Evolutionary conservation across 2,888 invertebrate species (phyloP).

Genomic region (Pseudococcus longispinus): DNA sequence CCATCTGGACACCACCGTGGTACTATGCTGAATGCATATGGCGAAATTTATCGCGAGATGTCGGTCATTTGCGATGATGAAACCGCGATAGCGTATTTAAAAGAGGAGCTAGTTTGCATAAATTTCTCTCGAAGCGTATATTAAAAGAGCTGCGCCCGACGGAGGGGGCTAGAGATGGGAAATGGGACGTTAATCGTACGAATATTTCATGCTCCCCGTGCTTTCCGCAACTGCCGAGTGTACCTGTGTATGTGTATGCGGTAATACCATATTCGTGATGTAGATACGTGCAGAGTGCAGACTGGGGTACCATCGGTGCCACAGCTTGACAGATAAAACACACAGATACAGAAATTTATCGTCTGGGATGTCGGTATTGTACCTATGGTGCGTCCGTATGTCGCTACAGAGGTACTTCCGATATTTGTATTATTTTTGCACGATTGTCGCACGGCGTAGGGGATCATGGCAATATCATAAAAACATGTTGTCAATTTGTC

Average conservation of each 20-base stretch:
- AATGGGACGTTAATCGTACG: not conserved
- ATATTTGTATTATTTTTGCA: not conserved
- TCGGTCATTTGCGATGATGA: constrained; percentile 6
- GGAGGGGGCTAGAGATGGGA: not conserved
- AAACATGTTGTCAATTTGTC: constrained; percentile 21
- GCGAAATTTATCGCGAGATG: constrained; percentile 1
- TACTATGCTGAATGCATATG: not conserved
- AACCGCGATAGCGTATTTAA: constrained; percentile 18
- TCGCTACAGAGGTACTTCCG: not conserved
- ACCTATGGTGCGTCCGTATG: no score
- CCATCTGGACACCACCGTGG: not conserved
- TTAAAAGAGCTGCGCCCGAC: not conserved
- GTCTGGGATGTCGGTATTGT: not conserved
- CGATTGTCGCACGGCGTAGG: not conserved
- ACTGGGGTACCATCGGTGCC: not conserved
- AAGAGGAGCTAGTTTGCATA: constrained; percentile 8
- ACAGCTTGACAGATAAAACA: not conserved
- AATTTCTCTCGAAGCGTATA: not conserved
- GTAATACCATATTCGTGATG: not conserved
- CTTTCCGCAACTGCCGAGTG: no score
- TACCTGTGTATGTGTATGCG: not conserved
- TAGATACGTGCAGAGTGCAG: not conserved
- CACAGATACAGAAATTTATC: not conserved
- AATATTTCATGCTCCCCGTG: not conserved
- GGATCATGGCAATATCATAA: not conserved